Evolutionary conservation across 2,113 vertebrate species (phyloP).

Genomic region (Oreochromis spilurus): DNA sequence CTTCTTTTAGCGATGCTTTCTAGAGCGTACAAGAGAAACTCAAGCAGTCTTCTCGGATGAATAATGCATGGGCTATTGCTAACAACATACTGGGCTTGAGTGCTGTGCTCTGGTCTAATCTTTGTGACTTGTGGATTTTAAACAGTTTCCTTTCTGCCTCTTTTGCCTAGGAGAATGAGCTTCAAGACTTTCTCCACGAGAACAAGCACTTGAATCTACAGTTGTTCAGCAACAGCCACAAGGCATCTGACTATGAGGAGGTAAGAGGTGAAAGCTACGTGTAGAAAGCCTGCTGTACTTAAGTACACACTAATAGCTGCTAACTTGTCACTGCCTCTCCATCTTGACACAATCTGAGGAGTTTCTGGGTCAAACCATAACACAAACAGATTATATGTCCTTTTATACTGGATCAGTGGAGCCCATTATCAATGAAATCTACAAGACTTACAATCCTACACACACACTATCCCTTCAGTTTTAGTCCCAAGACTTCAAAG

Average conservation of each 20-base stretch:
- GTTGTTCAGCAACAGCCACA: constrained; percentile 69
- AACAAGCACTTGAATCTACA: constrained; percentile 73
- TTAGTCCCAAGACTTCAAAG: constrained; percentile 6
- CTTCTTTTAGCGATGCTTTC: constrained; percentile 24
- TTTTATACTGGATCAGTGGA: neutral
- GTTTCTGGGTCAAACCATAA: neutral
- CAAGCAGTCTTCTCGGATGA: constrained; percentile 33
- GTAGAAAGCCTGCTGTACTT: neutral
- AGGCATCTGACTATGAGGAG: constrained; percentile 76
- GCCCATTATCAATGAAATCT: neutral
- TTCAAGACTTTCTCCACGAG: constrained; percentile 77
- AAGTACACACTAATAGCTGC: neutral
- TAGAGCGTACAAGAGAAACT: constrained; percentile 21
- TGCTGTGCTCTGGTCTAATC: constrained; percentile 21
- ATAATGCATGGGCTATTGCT: constrained; percentile 60
- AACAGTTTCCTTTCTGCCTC: constrained; percentile 32
- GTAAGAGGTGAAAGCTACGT: constrained; percentile 62
- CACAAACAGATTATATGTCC: neutral
- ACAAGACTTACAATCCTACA: neutral
- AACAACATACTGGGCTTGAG: constrained; percentile 26
- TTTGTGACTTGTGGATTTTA: neutral
- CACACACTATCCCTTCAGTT: constrained; percentile 1
- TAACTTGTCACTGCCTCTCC: neutral
- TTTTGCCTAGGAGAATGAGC: constrained; percentile 78
- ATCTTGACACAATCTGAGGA: constrained; percentile 2